A percentile compares a stretch with the other conserved stretches of the same genome.
These are phyloP conservation scores for Melanotus villosus DNA, from an alignment of 2,888 invertebrate species.

Conservation along the genomic window DNA sequence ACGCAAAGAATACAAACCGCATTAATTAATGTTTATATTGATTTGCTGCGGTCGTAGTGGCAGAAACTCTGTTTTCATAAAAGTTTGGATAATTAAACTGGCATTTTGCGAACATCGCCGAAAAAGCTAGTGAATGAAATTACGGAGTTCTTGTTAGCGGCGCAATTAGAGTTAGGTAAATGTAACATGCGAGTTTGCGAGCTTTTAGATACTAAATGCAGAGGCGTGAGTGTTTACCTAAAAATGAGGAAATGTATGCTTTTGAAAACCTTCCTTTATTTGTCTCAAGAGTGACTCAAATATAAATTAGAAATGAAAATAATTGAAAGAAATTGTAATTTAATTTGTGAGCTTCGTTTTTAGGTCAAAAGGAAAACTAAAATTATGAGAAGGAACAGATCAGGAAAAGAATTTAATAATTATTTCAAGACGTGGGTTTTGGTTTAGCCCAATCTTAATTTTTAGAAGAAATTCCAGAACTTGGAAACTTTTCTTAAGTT, in stretches of 20 bases:
- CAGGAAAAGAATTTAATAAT: too few species aligned
- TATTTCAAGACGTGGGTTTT: too few species aligned
- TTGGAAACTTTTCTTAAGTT: too few species aligned
- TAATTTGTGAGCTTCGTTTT: too few species aligned
- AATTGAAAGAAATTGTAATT: too few species aligned
- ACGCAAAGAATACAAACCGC: background rate
- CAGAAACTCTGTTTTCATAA: constrained; percentile 9
- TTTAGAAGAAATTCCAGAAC: too few species aligned
- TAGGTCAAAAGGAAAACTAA: too few species aligned
- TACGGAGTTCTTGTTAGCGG: constrained; percentile 26
- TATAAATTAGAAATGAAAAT: too few species aligned
- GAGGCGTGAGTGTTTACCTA: background rate
- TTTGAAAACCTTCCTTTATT: background rate
- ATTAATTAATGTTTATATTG: constrained; percentile 23
- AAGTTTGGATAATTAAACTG: constrained; percentile 22
- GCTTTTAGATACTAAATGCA: constrained; percentile 7
- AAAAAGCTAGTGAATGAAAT: constrained; percentile 32
- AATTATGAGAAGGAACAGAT: too few species aligned
- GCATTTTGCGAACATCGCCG: constrained; percentile 23
- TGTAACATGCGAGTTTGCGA: constrained; percentile 21
- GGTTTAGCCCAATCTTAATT: too few species aligned
- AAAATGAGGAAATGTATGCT: background rate
- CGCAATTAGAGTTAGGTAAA: constrained; percentile 31
- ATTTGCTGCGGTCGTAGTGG: background rate
- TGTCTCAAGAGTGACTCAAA: background rate